Evolutionary conservation across 2,797 vertebrate species (phyloP).

Genomic region (Heliangelus exortis): DNA sequence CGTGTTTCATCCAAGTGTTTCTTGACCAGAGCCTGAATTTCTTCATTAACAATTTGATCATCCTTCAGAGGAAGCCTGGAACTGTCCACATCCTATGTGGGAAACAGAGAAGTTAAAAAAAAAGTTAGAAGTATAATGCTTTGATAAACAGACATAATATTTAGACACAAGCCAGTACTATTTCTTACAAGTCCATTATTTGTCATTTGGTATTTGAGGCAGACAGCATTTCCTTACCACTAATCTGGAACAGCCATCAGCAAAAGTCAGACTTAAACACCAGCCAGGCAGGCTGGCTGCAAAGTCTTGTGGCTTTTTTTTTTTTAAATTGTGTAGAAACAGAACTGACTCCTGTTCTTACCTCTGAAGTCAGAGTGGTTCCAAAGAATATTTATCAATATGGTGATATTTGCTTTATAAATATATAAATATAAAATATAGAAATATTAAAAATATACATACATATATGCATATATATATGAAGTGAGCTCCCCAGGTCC

Average conservation of each 20-base stretch:
- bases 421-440: too few relatives aligned
- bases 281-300: too few relatives aligned
- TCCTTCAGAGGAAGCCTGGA: conserved; percentile 79
- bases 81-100: conserved; percentile 76
- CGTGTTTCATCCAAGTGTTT: conserved; percentile 81
- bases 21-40: conserved; percentile 81
- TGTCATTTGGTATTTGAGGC: not conserved
- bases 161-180: not conserved
- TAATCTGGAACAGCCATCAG: not conserved
- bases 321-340: too few relatives aligned
- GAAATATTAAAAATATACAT: too few relatives aligned
- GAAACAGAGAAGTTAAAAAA: not conserved
- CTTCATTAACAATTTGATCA: conserved; percentile 80
- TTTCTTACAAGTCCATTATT: not conserved
- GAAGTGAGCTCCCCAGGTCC: not conserved
- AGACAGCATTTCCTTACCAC: not conserved
- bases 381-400: too few relatives aligned
- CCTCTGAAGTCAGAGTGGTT: too few relatives aligned
- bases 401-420: too few relatives aligned
- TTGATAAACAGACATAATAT: not conserved
- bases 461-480: not conserved
- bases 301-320: too few relatives aligned
- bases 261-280: not conserved
- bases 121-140: not conserved
- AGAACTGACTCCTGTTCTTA: too few relatives aligned